Conservation (phyloP, 1,140 invertebrate genomes). For the Coelopa frigida region DNA sequence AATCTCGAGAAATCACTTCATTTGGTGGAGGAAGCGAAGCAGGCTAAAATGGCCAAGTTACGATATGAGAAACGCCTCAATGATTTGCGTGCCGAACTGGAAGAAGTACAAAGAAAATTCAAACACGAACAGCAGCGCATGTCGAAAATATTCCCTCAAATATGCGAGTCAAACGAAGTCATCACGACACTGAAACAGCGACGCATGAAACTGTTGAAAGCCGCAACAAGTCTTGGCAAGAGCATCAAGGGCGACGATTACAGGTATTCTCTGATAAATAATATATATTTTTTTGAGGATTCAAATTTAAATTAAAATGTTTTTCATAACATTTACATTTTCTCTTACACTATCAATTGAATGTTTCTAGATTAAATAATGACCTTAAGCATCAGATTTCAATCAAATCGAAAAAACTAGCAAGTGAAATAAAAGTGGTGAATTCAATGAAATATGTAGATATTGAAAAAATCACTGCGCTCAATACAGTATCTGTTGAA, state of each 20-base stretch:
- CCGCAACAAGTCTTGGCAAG: slow-evolving; percentile 32
- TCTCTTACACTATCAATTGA: background rate
- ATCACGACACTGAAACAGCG: slow-evolving; percentile 34
- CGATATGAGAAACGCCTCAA: slow-evolving; percentile 24
- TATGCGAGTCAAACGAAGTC: slow-evolving; percentile 32
- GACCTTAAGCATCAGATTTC: slow-evolving; percentile 13
- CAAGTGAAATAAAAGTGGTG: slow-evolving; percentile 15
- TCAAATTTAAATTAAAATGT: background rate
- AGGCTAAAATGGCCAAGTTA: slow-evolving; percentile 26
- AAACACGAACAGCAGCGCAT: slow-evolving; percentile 30
- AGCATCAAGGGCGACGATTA: slow-evolving; percentile 31
- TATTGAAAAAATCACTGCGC: background rate
- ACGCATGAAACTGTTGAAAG: slow-evolving; percentile 27
- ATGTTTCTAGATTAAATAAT: slow-evolving; percentile 13
- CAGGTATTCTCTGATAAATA: slow-evolving; percentile 25
- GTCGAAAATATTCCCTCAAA: slow-evolving; percentile 30
- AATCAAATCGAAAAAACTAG: slow-evolving; percentile 11
- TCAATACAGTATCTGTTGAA: background rate
- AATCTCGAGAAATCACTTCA: slow-evolving; percentile 31
- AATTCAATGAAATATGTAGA: slow-evolving; percentile 12
- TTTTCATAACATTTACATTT: background rate
- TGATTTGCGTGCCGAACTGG: slow-evolving; percentile 30
- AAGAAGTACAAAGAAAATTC: slow-evolving; percentile 20
- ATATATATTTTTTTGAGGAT: background rate
- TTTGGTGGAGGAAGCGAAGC: slow-evolving; percentile 30